Conservation (phyloP, 1,140 invertebrate genomes). For the Drosophila repleta region DNA sequence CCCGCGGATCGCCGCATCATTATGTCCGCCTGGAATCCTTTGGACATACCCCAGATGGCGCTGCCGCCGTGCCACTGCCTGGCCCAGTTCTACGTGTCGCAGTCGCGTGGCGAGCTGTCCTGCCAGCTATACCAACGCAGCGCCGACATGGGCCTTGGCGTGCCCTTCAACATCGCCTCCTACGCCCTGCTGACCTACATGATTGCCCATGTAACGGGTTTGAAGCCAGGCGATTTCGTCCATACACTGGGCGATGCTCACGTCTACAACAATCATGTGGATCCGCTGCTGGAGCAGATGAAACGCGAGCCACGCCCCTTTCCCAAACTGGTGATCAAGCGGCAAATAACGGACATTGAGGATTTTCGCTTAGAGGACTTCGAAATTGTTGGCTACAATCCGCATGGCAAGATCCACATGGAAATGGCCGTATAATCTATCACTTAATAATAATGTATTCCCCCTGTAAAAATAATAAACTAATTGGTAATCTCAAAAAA, state of each 20-base stretch:
- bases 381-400: constrained; percentile 93
- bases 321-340: constrained; percentile 91
- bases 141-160: constrained; percentile 98
- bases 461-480: no score
- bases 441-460: not conserved
- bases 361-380: constrained; percentile 97
- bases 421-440: constrained; percentile 94
- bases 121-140: constrained; percentile 98
- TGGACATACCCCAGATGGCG: constrained; percentile 96
- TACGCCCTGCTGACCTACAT: constrained; percentile 97
- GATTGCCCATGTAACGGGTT: constrained; percentile 96
- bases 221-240: constrained; percentile 97
- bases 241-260: constrained; percentile 99
- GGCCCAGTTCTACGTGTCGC: constrained; percentile 96
- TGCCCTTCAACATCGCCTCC: constrained; percentile 99
- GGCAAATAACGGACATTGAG: constrained; percentile 91
- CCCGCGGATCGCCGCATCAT: constrained; percentile 96
- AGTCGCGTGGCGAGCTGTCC: constrained; percentile 88
- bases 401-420: constrained; percentile 96
- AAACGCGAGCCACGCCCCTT: constrained; percentile 92
- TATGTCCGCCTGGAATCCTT: constrained; percentile 98
- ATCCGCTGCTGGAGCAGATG: constrained; percentile 93
- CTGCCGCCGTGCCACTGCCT: constrained; percentile 98
- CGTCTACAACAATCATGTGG: constrained; percentile 96
- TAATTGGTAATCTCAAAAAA: no score